These are phyloP conservation scores for Ylistrum balloti DNA, from an alignment of 1,140 invertebrate species.

Conservation along the genomic window DNA sequence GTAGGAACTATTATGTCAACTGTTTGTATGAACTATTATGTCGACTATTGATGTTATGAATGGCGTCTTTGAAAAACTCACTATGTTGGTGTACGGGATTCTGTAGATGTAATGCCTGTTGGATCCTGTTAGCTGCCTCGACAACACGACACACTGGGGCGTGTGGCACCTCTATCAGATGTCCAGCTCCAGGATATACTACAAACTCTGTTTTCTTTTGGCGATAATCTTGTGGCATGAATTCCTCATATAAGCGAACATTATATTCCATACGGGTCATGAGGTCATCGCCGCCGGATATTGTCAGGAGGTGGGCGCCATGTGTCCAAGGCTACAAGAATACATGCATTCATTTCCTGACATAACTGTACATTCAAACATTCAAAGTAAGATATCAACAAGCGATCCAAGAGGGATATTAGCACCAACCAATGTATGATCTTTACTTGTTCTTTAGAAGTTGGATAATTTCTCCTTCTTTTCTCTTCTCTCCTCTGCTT, in stretches of 20 bases:
- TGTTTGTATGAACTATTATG: too few relatives aligned
- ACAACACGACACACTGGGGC: neutral
- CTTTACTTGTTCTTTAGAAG: too few relatives aligned
- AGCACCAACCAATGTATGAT: too few relatives aligned
- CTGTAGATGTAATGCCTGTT: neutral
- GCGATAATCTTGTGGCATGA: slow-evolving; percentile 15
- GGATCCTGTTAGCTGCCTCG: neutral
- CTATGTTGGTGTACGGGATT: neutral
- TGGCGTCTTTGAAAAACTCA: neutral
- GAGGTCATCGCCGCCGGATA: neutral
- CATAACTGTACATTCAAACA: too few relatives aligned
- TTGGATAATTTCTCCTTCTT: too few relatives aligned
- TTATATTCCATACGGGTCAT: slow-evolving; percentile 2
- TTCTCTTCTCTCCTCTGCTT: too few relatives aligned
- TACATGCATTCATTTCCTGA: neutral
- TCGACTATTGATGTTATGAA: neutral
- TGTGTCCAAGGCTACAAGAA: slow-evolving; percentile 3
- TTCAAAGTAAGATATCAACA: too few relatives aligned
- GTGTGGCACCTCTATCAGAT: neutral
- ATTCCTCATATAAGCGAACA: neutral
- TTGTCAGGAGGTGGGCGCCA: neutral
- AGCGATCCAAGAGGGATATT: too few relatives aligned
- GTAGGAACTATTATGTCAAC: too few relatives aligned
- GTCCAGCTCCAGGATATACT: neutral
- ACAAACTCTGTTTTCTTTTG: neutral